phyloP scores from a whole-genome alignment of 2,888 invertebrate species.

The Agonopterix heracliana region DNA sequence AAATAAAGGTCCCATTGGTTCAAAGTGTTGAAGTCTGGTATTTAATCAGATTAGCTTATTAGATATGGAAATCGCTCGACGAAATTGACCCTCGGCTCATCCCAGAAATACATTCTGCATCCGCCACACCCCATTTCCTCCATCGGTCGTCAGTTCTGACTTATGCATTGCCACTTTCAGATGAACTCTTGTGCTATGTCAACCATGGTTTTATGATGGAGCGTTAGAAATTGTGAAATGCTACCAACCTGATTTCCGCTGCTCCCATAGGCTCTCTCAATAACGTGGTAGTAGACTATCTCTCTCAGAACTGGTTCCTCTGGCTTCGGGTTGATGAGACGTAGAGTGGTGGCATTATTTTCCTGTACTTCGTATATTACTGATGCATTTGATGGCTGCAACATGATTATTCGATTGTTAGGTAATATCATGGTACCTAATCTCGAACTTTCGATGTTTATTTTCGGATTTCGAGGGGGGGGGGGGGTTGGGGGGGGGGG shows the following conservation, averaged over 20 bases:
- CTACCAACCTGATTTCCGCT: too few relatives aligned
- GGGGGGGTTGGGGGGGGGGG: too few relatives aligned
- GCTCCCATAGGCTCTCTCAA: conserved; percentile 26
- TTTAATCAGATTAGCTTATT: neutral
- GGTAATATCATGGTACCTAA: neutral
- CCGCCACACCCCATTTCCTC: neutral
- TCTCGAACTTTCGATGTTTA: neutral
- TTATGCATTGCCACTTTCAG: neutral
- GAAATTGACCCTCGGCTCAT: neutral
- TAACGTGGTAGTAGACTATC: conserved; percentile 33
- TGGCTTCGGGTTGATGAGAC: conserved; percentile 20
- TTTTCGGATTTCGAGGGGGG: neutral
- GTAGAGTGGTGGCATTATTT: conserved; percentile 13
- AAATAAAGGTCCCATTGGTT: too few relatives aligned
- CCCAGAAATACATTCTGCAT: neutral
- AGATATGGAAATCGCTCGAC: neutral
- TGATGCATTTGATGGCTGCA: neutral
- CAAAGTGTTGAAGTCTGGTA: too few relatives aligned
- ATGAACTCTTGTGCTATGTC: conserved; percentile 1
- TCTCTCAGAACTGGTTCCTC: conserved; percentile 28
- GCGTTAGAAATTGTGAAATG: too few relatives aligned
- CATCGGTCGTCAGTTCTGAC: neutral
- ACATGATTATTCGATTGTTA: neutral
- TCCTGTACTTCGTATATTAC: conserved; percentile 26
- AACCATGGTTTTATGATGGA: too few relatives aligned